phyloP scores from a whole-genome alignment of 1,140 invertebrate genomes.

The Zaprionus ghesquierei region DNA sequence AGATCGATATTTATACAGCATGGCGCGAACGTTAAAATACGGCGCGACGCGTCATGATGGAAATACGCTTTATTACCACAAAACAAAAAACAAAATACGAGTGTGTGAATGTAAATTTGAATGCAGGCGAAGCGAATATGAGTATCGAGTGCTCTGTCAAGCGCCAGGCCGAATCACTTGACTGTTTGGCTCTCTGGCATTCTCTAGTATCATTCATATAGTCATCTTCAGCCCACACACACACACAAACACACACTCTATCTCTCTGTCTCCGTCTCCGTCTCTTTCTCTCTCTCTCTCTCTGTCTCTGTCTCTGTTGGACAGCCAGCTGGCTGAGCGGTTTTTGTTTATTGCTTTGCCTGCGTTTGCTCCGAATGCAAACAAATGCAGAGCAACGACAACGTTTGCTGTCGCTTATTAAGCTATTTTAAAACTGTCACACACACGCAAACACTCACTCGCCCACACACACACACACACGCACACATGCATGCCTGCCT shows the following conservation, averaged over 20 bases:
- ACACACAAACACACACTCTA: neutral
- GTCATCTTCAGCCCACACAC: constrained; percentile 37
- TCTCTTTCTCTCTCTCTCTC: neutral
- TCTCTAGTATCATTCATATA: constrained; percentile 67
- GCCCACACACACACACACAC: neutral
- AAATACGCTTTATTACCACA: constrained; percentile 2
- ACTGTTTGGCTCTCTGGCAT: constrained; percentile 45
- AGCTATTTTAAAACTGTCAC: constrained; percentile 63
- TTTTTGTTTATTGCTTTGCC: constrained; percentile 43
- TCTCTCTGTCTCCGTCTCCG: no score
- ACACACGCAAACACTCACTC: constrained; percentile 6
- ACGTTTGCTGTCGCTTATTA: constrained; percentile 45
- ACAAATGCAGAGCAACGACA: constrained; percentile 33
- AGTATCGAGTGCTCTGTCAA: constrained; percentile 20
- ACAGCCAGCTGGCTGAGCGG: constrained; percentile 1
- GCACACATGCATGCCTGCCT: neutral
- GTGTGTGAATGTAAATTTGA: neutral
- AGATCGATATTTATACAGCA: constrained; percentile 55
- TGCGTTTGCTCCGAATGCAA: constrained; percentile 60
- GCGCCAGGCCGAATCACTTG: constrained; percentile 26
- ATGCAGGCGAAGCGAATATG: neutral
- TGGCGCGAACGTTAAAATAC: constrained; percentile 51
- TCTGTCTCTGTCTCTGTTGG: neutral
- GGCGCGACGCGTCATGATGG: constrained; percentile 9
- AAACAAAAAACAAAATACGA: neutral